phyloP scores from a whole-genome alignment of 2,888 invertebrate genomes.

The Watsonalla cultraria region DNA sequence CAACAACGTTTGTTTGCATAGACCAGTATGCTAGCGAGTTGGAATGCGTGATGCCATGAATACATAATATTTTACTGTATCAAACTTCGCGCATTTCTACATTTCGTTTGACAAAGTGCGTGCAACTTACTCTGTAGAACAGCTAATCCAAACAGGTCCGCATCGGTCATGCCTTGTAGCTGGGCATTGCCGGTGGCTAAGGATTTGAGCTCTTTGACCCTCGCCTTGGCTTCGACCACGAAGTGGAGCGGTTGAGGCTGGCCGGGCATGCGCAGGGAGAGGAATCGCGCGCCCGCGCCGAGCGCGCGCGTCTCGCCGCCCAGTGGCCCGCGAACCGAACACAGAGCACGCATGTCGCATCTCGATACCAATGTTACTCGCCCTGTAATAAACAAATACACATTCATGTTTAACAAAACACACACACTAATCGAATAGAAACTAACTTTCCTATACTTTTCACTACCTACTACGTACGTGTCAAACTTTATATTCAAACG shows the following conservation, averaged over 20 bases:
- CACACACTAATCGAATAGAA: too few relatives aligned
- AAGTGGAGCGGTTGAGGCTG: slow-evolving; percentile 70
- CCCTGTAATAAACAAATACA: slow-evolving; percentile 45
- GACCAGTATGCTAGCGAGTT: slow-evolving; percentile 34
- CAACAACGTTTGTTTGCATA: slow-evolving; percentile 43
- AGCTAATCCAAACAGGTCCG: slow-evolving; percentile 91
- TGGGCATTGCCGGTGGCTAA: slow-evolving; percentile 89
- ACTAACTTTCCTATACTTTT: too few relatives aligned
- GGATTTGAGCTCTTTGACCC: slow-evolving; percentile 89
- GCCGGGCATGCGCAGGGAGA: slow-evolving; percentile 81
- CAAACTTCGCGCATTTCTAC: slow-evolving; percentile 21
- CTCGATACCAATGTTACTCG: slow-evolving; percentile 73
- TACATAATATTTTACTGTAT: slow-evolving; percentile 39
- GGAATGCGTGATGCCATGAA: slow-evolving; percentile 42
- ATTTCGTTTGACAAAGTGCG: background rate
- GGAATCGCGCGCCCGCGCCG: slow-evolving; percentile 81
- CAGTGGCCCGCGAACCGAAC: slow-evolving; percentile 90
- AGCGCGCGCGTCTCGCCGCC: slow-evolving; percentile 85
- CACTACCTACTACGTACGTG: too few relatives aligned
- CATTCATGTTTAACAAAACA: background rate
- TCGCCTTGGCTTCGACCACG: slow-evolving; percentile 87
- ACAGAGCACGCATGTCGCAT: slow-evolving; percentile 86
- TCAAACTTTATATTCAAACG: too few relatives aligned
- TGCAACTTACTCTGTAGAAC: slow-evolving; percentile 85
- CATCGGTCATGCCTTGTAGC: slow-evolving; percentile 90